Evolutionary conservation across 2,113 vertebrate genomes (phyloP).

Genomic region (Talpa occidentalis): DNA sequence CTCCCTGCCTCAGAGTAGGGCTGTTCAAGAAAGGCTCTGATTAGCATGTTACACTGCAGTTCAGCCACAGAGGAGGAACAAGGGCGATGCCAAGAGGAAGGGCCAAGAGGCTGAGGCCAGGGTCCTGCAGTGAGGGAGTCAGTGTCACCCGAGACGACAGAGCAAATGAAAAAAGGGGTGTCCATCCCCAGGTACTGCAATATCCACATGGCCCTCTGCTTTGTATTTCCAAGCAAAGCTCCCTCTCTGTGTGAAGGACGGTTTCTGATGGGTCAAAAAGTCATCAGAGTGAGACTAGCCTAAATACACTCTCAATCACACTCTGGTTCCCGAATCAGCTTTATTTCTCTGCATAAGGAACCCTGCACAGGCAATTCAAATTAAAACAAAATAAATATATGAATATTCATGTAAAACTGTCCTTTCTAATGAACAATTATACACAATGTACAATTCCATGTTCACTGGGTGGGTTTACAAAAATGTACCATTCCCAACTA

Average conservation of each 20-base stretch:
- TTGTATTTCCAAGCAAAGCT: not conserved
- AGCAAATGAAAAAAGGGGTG: not conserved
- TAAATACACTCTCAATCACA: not conserved
- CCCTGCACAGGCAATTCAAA: conserved; percentile 93
- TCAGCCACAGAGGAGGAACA: not conserved
- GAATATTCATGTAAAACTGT: conserved; percentile 97
- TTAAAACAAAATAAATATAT: conserved; percentile 99
- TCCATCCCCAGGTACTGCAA: not conserved
- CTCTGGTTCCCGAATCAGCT: conserved; percentile 84
- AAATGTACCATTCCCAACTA: conserved; percentile 91
- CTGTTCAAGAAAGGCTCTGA: not conserved
- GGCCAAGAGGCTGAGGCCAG: not conserved
- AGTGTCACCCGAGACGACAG: not conserved
- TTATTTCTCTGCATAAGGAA: conserved; percentile 94
- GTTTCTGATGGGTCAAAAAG: not conserved
- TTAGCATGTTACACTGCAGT: not conserved
- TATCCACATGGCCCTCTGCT: not conserved
- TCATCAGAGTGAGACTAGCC: not conserved
- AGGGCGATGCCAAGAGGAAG: not conserved
- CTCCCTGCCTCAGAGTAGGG: not conserved
- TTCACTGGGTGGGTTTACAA: conserved; percentile 88
- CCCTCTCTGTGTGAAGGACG: not conserved
- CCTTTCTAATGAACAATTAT: conserved; percentile 98
- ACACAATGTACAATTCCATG: conserved; percentile 97
- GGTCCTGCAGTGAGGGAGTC: not conserved